These are phyloP conservation scores for Tricholaema leucomelas DNA, from an alignment of 2,113 vertebrate genomes.

Conservation along the genomic window DNA sequence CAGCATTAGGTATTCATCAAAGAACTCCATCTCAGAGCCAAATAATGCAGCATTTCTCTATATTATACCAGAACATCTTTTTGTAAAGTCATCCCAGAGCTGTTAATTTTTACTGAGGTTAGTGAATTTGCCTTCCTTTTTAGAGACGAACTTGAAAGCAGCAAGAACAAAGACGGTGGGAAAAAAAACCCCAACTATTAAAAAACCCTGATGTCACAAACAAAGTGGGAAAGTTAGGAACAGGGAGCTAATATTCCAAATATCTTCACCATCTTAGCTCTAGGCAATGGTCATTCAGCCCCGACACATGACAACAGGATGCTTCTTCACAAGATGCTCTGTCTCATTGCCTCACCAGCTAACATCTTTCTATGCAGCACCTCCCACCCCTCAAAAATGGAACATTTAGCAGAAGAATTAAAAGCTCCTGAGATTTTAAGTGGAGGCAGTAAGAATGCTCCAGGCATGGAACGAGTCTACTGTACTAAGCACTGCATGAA, in stretches of 20 bases:
- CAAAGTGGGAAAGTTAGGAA: neutral
- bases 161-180: neutral
- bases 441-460: neutral
- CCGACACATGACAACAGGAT: neutral
- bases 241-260: neutral
- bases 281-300: neutral
- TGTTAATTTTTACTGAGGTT: neutral
- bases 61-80: neutral
- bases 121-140: neutral
- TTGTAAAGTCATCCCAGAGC: neutral
- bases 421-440: neutral
- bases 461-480: neutral
- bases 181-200: neutral
- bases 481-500: neutral
- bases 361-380: neutral
- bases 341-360: neutral
- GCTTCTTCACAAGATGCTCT: neutral
- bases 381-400: neutral
- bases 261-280: neutral
- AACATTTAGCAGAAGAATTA: neutral
- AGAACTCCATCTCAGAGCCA: neutral
- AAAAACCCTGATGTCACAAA: neutral
- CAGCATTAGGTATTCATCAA: neutral
- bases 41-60: neutral
- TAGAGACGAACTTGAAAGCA: neutral